Conservation (phyloP, 35 echinoderm and acorn worm species). For the Holothuria glaberrima region DNA sequence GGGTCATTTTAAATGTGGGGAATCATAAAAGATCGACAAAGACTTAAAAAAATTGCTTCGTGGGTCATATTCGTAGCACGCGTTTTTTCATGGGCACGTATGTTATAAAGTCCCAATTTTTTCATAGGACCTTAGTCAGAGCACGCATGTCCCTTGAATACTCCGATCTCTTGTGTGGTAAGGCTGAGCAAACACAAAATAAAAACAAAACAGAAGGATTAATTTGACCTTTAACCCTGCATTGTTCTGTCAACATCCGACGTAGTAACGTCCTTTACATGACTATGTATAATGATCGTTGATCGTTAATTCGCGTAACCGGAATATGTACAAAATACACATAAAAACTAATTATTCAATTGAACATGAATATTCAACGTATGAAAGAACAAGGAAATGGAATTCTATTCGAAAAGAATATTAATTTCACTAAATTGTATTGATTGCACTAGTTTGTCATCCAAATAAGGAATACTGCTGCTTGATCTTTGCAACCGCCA, state of each 20-base stretch:
- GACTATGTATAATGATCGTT: constrained; percentile 34
- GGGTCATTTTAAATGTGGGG: no score
- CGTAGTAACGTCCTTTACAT: constrained; percentile 37
- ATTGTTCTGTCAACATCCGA: constrained; percentile 42
- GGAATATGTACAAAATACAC: neutral
- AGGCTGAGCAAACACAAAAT: neutral
- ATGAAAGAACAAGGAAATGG: constrained; percentile 58
- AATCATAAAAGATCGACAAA: no score
- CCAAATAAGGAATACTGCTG: constrained; percentile 17
- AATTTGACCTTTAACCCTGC: constrained; percentile 44
- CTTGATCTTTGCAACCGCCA: constrained; percentile 18
- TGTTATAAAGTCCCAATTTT: no score
- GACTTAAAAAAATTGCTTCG: no score
- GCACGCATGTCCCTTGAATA: neutral
- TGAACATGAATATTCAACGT: neutral
- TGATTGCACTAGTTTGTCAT: constrained; percentile 50
- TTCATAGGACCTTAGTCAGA: neutral
- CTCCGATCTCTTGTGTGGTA: neutral
- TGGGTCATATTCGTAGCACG: no score
- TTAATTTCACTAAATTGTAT: constrained; percentile 34
- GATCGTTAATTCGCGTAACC: constrained; percentile 25
- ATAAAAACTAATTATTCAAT: constrained; percentile 31
- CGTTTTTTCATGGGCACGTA: no score
- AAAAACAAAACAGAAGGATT: neutral
- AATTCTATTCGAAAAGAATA: constrained; percentile 34